Evolutionary conservation across 2,113 vertebrate species (phyloP).

Genomic region (Perognathus longimembris): DNA sequence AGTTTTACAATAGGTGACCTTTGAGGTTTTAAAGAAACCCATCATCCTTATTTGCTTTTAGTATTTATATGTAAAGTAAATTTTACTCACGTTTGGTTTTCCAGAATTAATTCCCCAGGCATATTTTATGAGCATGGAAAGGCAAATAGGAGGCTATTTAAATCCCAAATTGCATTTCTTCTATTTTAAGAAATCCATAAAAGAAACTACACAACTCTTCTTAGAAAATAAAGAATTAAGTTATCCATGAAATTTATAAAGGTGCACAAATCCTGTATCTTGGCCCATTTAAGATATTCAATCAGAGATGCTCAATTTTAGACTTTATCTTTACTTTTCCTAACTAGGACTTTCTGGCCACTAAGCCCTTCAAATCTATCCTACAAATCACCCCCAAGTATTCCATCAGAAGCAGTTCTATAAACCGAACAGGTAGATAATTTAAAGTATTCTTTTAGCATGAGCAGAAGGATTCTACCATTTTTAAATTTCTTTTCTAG

Average conservation of each 20-base stretch:
- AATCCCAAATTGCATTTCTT: conserved; percentile 47
- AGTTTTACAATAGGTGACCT: conserved; percentile 6
- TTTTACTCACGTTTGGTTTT: conserved; percentile 56
- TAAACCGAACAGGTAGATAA: conserved; percentile 15
- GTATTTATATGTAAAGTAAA: conserved; percentile 54
- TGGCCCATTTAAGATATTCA: conserved; percentile 50
- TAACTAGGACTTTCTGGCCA: conserved; percentile 27
- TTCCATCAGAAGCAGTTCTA: conserved; percentile 36
- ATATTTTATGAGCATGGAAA: conserved; percentile 56
- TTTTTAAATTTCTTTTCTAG: conserved; percentile 81
- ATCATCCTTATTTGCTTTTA: conserved; percentile 57
- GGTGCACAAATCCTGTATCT: conserved; percentile 7
- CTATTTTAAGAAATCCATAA: conserved; percentile 61
- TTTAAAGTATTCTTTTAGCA: conserved; percentile 46
- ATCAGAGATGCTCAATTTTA: conserved; percentile 53
- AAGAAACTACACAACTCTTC: conserved; percentile 50
- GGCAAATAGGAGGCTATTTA: conserved; percentile 53
- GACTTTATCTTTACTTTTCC: conserved; percentile 25
- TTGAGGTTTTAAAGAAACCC: conserved; percentile 40
- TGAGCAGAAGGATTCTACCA: conserved; percentile 53
- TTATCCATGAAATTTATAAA: conserved; percentile 37
- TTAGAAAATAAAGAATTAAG: conserved; percentile 35
- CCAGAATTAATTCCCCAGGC: conserved; percentile 34
- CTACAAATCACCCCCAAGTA: conserved; percentile 2
- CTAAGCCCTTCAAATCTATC: not conserved